Evolutionary conservation across 2,797 vertebrate genomes (phyloP).

Genomic region (Alcedo quadribrachys): DNA sequence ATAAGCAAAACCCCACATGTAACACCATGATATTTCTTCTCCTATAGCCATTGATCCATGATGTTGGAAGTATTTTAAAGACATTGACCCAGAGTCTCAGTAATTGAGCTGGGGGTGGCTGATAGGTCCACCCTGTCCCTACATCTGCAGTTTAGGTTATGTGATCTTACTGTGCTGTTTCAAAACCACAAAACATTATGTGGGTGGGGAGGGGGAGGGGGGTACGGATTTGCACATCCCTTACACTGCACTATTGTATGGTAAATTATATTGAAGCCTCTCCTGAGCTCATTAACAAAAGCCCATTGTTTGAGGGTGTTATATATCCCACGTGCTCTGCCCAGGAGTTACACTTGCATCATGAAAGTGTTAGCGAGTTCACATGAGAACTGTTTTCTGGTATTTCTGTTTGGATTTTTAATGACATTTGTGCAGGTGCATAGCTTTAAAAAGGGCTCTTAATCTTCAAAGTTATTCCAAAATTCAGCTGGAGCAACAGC

Average conservation of each 20-base stretch:
- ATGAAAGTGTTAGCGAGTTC: neutral
- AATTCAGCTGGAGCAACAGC: neutral
- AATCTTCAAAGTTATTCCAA: neutral
- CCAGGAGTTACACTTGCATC: neutral
- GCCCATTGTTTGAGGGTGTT: constrained; percentile 56
- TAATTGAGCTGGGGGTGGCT: neutral
- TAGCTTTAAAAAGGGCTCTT: neutral
- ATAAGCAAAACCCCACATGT: neutral
- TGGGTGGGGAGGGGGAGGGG: neutral
- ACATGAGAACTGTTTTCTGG: neutral
- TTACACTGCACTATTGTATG: constrained; percentile 60
- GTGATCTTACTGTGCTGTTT: neutral
- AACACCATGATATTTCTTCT: neutral
- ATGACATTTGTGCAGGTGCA: constrained; percentile 17
- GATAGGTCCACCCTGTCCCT: neutral
- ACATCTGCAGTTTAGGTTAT: neutral
- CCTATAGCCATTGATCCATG: neutral
- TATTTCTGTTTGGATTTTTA: neutral
- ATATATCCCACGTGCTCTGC: neutral
- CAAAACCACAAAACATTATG: neutral
- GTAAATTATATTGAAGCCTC: constrained; percentile 44
- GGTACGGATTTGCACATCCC: neutral
- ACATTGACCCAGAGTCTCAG: neutral
- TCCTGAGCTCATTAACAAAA: constrained; percentile 56
- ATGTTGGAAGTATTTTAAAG: neutral